Evolutionary conservation across 2,888 invertebrate species (phyloP).

Genomic region (Gibbula magus): DNA sequence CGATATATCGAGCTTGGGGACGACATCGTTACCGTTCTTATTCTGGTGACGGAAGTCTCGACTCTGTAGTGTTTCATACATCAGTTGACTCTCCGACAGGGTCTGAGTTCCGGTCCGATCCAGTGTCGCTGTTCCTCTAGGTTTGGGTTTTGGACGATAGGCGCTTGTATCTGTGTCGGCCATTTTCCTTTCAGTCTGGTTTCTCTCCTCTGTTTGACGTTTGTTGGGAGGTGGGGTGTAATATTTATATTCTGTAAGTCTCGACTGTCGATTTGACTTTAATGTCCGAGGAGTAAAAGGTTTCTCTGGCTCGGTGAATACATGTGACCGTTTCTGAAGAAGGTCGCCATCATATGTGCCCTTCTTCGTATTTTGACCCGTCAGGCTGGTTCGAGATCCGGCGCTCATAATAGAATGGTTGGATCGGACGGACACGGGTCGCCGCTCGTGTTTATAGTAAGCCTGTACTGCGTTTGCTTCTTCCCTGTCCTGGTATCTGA

Average conservation of each 20-base stretch:
- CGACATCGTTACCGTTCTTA: conserved; percentile 44
- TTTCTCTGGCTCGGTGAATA: conserved; percentile 69
- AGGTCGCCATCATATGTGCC: conserved; percentile 66
- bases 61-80: conserved; percentile 70
- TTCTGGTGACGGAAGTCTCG: conserved; percentile 59
- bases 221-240: conserved; percentile 68
- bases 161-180: not conserved
- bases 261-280: conserved; percentile 66
- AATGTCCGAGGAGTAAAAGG: conserved; percentile 73
- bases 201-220: not conserved
- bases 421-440: conserved; percentile 33
- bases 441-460: conserved; percentile 10
- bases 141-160: conserved; percentile 10
- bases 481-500: conserved; percentile 8
- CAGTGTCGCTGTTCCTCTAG: conserved; percentile 24
- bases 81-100: conserved; percentile 46
- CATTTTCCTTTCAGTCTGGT: not conserved
- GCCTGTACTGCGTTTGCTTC: not conserved
- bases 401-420: conserved; percentile 34
- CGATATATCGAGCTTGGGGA: conserved; percentile 72
- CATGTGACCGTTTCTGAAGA: conserved; percentile 64
- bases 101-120: not conserved
- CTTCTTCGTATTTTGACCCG: conserved; percentile 32
- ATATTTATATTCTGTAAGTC: conserved; percentile 68
- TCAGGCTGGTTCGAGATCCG: conserved; percentile 38